Evolutionary conservation across 2,113 vertebrate species (phyloP), one percentile per base, ranked within the genome.

Genomic region (Rhombomys opimus): DNA sequence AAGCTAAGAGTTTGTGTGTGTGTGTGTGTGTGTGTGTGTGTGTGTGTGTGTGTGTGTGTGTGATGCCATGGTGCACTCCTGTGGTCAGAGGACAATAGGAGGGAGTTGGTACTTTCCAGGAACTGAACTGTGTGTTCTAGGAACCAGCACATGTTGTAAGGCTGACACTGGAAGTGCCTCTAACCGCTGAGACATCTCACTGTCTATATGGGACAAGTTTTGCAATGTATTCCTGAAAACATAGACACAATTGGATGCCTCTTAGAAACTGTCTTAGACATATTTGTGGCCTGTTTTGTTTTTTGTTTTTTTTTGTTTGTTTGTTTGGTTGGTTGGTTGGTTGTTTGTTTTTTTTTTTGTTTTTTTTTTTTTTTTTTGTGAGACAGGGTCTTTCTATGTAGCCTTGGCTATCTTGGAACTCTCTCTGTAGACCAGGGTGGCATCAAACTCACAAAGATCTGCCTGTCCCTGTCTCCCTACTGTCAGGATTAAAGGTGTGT

Each of bases 241-340:
- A 63, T 0, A 3, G 80, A 67, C 61, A 38, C n/a, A 88, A 89
- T 8, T 67, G 15, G 22, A 30, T 25, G 72, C 9, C 46, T 87
- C 89, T 96, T 81, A 80, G 50, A 94, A 89, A 52, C 9, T 32
- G 63, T 80, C 76, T 95, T 63, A 61, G 35, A 88, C 59, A 65
- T 46, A 46, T 25, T 85, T 85, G 59, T 82, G 11, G 54, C 38
- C 61, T 82, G 54, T 81, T 80, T n/a, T n/a, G n/a, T n/a, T n/a
- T n/a, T n/a, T n/a, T n/a, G n/a, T n/a, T n/a, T n/a, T n/a, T n/a
- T n/a, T n/a, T n/a, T n/a, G n/a, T n/a, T n/a, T n/a, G n/a, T n/a
- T n/a, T n/a, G n/a, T n/a, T n/a, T n/a, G n/a, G n/a, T n/a, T n/a
- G n/a, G n/a, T n/a, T n/a, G n/a, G n/a, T n/a, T n/a, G n/a, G n/a